Percentiles rank a stretch among this genome's conserved stretches.
These are phyloP conservation scores for Pseudorhiza aurosa DNA, from an alignment of 30 jellyfish, hydroid and myxozoan genomes.

Conservation along the genomic window DNA sequence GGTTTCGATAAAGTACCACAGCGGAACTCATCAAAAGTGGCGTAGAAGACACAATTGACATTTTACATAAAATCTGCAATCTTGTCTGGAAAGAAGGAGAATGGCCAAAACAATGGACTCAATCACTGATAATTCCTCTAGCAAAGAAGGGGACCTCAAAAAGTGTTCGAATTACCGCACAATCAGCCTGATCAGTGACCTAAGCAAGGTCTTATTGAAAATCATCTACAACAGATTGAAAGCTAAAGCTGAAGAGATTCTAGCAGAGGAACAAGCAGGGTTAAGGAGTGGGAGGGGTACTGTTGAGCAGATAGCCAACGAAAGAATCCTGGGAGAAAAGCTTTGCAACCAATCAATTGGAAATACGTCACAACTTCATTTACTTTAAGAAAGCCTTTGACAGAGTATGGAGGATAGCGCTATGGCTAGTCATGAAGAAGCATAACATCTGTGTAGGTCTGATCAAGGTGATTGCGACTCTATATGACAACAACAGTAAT, in stretches of 20 bases:
- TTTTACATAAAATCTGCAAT: no score
- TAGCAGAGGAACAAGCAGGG: conserved; percentile 74
- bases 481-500: conserved; percentile 34
- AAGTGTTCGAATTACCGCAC: no score
- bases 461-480: no score
- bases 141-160: no score
- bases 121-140: no score
- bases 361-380: conserved; percentile 46
- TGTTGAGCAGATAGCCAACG: no score
- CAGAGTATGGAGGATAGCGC: conserved; percentile 34
- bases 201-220: conserved; percentile 51
- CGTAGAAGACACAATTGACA: conserved; percentile 32
- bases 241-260: conserved; percentile 33
- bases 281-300: conserved; percentile 63
- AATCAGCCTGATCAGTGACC: no score
- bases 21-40: conserved; percentile 44
- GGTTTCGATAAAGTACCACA: conserved; percentile 52
- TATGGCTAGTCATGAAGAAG: conserved; percentile 46
- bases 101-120: no score
- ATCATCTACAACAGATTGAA: conserved; percentile 48
- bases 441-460: conserved; percentile 29
- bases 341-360: conserved; percentile 52
- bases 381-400: conserved; percentile 59
- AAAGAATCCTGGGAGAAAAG: conserved; percentile 40
- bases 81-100: no score